Base-by-base conservation (phyloP, 2,888 invertebrate species). In the Epinotia brunnichana region DNA sequence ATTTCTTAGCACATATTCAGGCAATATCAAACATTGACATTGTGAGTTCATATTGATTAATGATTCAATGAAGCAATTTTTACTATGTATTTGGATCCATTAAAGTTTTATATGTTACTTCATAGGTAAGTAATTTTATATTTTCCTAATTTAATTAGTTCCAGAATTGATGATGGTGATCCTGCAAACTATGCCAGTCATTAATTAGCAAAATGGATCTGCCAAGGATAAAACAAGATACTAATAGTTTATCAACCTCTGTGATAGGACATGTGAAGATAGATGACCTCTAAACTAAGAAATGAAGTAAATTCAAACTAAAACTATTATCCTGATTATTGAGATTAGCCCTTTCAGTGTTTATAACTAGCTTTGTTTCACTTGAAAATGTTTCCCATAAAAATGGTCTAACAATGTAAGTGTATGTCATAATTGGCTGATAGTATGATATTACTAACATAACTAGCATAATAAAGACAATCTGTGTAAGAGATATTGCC, bases 1-100 rank as follows among this genome's bases (percentile, higher is more conserved):
- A 29, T 3, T 63, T 35, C 13, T 61, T 63, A 62, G n/a, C 39
- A 44, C 61, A 24, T 10, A 44, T 17, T 59, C 13, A 61, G 41
- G 17, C 13, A 48, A 51, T 48, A 24, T 44, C 3, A 21, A 10
- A 17, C 21, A 44, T 48, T 44, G 10, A 15, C 3, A n/a, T 44
- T 48, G 19, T 19, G 35, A 60, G 19, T 60, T 13, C 2, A 17
- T 13, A 41, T 19, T n/a, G 7, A 39, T 60, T 61, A 10, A 9
- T 17, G 1, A 24, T 21, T 19, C 3, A 44, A 9, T 44, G 3
- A 44, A 62, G 15, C 9, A 10, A 48, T 60, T 24, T 21, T 21
- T 24, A 24, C 5, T 56, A 29, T 21, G 21, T 35, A n/a, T 24
- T n/a, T 29, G n/a, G 17, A 17, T 35, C n/a, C 57, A 54, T 54